phyloP scores from a whole-genome alignment of 2,797 vertebrate species.

The Tolypeutes matacus region DNA sequence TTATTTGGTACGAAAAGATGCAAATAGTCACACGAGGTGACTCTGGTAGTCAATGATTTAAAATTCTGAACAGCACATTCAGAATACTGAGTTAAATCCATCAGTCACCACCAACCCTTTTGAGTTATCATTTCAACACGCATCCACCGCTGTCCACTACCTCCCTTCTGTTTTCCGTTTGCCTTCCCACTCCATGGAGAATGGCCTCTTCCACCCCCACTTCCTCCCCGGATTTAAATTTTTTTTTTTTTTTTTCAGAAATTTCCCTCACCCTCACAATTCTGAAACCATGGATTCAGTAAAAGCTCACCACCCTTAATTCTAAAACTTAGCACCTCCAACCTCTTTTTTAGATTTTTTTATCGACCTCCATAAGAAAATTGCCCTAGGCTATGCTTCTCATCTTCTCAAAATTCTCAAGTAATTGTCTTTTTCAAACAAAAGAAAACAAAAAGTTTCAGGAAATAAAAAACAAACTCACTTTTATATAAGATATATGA shows the following conservation, averaged over 20 bases:
- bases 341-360: neutral
- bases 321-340: slow-evolving; percentile 18
- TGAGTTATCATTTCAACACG: neutral
- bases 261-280: neutral
- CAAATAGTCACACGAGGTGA: neutral
- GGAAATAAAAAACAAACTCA: neutral
- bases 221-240: neutral
- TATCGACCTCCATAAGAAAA: slow-evolving; percentile 19
- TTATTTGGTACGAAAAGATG: neutral
- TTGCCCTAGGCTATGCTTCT: neutral
- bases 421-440: neutral
- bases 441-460: slow-evolving; percentile 1
- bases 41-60: neutral
- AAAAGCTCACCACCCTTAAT: slow-evolving; percentile 14
- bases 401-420: slow-evolving; percentile 41
- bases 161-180: neutral
- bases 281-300: slow-evolving; percentile 17
- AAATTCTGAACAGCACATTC: neutral
- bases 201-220: neutral
- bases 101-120: neutral
- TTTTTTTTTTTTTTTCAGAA: neutral
- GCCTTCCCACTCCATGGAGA: neutral
- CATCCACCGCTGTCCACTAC: neutral
- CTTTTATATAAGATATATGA: neutral
- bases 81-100: neutral